A percentile compares a stretch with the other conserved stretches of the same genome.
Evolutionary conservation across 64 coral and sea anemone species (phyloP).

Genomic region (Pachyseris speciosa): DNA sequence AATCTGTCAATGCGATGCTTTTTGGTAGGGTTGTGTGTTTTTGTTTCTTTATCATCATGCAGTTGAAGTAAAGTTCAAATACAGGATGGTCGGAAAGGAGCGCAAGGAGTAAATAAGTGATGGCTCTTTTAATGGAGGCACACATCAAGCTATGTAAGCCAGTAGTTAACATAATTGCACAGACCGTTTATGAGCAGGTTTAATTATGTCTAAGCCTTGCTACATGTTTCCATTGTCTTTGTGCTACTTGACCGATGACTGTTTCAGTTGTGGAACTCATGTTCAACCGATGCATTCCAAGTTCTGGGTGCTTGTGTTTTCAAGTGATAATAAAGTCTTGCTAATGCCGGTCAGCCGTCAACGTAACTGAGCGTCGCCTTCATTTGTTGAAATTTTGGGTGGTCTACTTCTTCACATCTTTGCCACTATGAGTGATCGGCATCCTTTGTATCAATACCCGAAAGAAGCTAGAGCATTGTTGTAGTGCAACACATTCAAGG

Average conservation of each 20-base stretch:
- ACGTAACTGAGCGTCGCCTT: not conserved
- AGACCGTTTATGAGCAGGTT: no score
- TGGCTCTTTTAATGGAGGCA: not conserved
- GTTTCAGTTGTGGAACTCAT: not conserved
- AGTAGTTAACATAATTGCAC: no score
- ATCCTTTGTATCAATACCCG: not conserved
- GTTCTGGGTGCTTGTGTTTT: not conserved
- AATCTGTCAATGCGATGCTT: no score
- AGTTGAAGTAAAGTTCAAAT: constrained; percentile 1
- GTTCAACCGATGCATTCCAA: not conserved
- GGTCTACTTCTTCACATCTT: not conserved
- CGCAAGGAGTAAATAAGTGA: not conserved
- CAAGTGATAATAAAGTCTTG: constrained; percentile 24
- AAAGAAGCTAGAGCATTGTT: no score
- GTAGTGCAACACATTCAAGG: not conserved
- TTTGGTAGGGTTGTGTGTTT: not conserved
- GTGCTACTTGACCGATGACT: not conserved
- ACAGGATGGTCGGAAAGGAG: not conserved
- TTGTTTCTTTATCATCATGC: not conserved
- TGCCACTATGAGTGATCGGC: no score
- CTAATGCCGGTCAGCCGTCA: not conserved
- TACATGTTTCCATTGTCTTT: not conserved
- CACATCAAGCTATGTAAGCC: constrained; percentile 9
- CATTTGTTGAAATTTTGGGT: not conserved
- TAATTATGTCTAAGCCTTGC: no score